Conservation (phyloP, 2,797 vertebrate genomes). For the Myioborus melanocephalus region DNA sequence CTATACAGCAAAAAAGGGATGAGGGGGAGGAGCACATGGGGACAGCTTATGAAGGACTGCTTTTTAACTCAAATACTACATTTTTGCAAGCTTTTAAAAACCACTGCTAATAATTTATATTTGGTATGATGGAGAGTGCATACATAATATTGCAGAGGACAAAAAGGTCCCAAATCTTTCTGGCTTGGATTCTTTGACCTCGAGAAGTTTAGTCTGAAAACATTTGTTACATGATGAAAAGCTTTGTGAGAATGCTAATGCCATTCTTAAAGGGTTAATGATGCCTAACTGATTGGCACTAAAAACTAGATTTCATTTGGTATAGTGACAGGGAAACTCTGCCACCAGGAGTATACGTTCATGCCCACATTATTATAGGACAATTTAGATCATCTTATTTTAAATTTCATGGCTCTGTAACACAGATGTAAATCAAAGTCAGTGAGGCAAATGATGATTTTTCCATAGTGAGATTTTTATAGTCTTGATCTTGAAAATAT, state of each 20-base stretch:
- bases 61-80: conserved; percentile 1
- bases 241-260: conserved; percentile 44
- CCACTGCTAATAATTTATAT: neutral
- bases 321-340: conserved; percentile 20
- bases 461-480: conserved; percentile 46
- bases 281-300: conserved; percentile 55
- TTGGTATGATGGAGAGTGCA: neutral
- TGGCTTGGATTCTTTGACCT: conserved; percentile 39
- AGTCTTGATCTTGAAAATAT: conserved; percentile 47
- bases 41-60: neutral
- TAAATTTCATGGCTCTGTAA: conserved; percentile 57
- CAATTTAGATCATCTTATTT: conserved; percentile 61
- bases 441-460: conserved; percentile 55
- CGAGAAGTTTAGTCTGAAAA: conserved; percentile 41
- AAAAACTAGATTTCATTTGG: conserved; percentile 52
- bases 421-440: conserved; percentile 65
- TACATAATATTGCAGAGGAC: neutral
- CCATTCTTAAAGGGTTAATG: conserved; percentile 56
- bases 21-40: neutral
- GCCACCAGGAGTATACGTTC: neutral
- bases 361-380: conserved; percentile 56
- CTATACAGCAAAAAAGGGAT: neutral
- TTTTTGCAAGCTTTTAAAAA: conserved; percentile 22
- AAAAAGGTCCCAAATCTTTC: neutral
- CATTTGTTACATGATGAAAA: conserved; percentile 46